Evolutionary conservation across 2,888 invertebrate genomes (phyloP), one percentile per base, ranked within the genome.

Genomic region (Galerucella nymphaeae): DNA sequence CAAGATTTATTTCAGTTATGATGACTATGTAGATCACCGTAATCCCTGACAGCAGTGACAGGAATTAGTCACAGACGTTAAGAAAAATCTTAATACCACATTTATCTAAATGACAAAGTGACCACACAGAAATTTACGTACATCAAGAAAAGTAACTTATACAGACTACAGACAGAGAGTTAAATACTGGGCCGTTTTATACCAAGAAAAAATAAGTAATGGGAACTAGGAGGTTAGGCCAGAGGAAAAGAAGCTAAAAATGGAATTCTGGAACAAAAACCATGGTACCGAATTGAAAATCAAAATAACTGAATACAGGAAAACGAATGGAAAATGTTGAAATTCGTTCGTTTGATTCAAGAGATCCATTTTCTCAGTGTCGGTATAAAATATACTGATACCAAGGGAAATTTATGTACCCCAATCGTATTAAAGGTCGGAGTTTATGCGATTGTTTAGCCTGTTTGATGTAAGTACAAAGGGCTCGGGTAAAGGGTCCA

Each of bases 361-460:
- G 16, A 18, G 8, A 18, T 53, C 53, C 10, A 5, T 2, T 53
- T 9, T 53, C 4, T 53, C 18, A 53, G 53, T 53, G 53, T 53
- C 2, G 1, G 9, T 18, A 2, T 18, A 2, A 18, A 53, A 53
- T 53, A 57, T 41, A 70, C 48, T 53, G 53, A 53, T 53, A 53
- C 16, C 53, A 66, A 66, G 57, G 67, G 64, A 78, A 76, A 78
- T 78, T 78, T 78, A 78, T 78, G 78, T 73, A 78, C 78, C 78
- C 78, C 75, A 76, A 70, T 71, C 69, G 74, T 68, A 76, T 76
- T 74, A 78, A 62, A 75, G 66, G 50, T 41, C 53, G 66, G 66
- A 77, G 77, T 77, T 76, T 78, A 76, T 78, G 67, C 78, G 76
- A 78, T 76, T 78, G 78, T 78, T 78, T 75, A 72, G 71, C 75